Evolutionary conservation across 2,797 vertebrate genomes (phyloP).

Genomic region (Sphenopsis melanotis): DNA sequence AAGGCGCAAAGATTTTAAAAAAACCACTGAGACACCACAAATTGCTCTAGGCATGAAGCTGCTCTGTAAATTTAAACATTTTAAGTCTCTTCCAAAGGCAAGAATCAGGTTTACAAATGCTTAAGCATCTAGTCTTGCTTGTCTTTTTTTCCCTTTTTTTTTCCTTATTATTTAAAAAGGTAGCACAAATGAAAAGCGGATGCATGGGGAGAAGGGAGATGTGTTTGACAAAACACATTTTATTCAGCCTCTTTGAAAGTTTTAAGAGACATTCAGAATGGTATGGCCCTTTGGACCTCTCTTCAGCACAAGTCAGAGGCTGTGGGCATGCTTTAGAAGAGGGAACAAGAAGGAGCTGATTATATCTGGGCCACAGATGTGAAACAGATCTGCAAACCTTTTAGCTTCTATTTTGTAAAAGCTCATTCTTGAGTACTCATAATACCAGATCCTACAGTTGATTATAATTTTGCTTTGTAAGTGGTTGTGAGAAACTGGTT

Average conservation of each 20-base stretch:
- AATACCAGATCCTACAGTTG: slow-evolving; percentile 25
- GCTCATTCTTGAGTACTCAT: not conserved
- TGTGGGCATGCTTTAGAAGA: not conserved
- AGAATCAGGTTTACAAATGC: not conserved
- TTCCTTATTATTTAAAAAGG: not conserved
- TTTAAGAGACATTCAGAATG: not conserved
- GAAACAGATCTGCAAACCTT: slow-evolving; percentile 34
- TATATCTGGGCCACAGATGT: slow-evolving; percentile 3
- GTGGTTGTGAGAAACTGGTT: slow-evolving; percentile 23
- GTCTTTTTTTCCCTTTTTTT: no score
- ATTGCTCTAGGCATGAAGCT: not conserved
- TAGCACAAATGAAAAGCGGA: not conserved
- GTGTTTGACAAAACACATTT: not conserved
- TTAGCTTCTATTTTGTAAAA: slow-evolving; percentile 32
- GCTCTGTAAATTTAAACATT: not conserved
- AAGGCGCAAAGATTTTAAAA: not conserved
- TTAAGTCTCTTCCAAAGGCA: not conserved
- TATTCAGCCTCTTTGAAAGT: not conserved
- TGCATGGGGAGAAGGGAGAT: not conserved
- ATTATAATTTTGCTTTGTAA: slow-evolving; percentile 45
- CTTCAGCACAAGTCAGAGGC: not conserved
- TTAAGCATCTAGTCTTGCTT: not conserved
- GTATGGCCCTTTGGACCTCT: not conserved
- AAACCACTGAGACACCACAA: not conserved
- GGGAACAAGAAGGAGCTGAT: not conserved